Base-by-base conservation (phyloP, 2,797 vertebrate genomes). In the Vespertilio murinus region DNA sequence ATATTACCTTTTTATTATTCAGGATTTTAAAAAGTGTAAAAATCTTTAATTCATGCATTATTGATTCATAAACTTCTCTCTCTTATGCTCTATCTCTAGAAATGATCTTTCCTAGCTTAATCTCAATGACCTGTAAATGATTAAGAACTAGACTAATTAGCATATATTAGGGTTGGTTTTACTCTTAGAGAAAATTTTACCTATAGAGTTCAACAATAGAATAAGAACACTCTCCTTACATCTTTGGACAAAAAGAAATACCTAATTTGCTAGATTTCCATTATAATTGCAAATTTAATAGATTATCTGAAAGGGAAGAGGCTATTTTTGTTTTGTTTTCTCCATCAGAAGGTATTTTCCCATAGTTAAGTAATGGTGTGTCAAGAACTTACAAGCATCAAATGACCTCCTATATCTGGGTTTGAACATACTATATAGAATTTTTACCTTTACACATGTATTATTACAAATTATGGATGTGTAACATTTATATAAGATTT, bases 401-500 rank as follows among this genome's bases (percentile, higher is more conserved):
- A 80, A 84, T 74, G 74, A 47, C 25, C 18, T 54, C 64, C 22
- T 59, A 12, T 86, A 11, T 64, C 71, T 77, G 8, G 2, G 3
- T 38, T 22, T 89, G 38, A 83, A 42, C 7, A 38, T 13, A 70
- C 20, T 54, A 22, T 12, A 35, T 70, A 45, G 74, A 73, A 33
- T 30, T 70, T 75, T 81, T 91, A 77, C 8, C 14, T 80, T 10
- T 65, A 52, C 67, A 38, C 87, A 38, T 67, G 0, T 88, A 35
- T 82, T 81, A 47, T 56, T 73, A 81, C 4, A 85, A 92, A 91
- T 42, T 42, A 56, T 47, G 67, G 59, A 79, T 83, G 18, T 71
- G 1, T 86, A 85, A 92, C 42, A 82, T 79, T 96, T 94, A 93
- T 64, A 69, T 95, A 69, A 90, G 54, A 47, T 96, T 97, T 97